These are phyloP conservation scores for Agonopterix subpropinquella DNA, from an alignment of 2,888 invertebrate species.

Conservation along the genomic window DNA sequence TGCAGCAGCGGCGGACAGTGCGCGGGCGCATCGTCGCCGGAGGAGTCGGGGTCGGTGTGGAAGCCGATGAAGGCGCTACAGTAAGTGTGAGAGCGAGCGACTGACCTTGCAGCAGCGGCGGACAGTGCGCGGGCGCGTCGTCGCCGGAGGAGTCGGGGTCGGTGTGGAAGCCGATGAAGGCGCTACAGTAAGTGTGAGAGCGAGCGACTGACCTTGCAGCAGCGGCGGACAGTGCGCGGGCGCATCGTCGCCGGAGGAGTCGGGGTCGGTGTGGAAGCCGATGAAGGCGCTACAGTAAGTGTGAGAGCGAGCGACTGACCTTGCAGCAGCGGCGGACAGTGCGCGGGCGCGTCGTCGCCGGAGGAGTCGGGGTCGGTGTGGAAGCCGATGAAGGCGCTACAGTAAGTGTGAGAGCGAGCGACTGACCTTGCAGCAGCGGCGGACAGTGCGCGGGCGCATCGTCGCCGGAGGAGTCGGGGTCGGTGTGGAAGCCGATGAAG, in stretches of 20 bases:
- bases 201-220: slow-evolving; percentile 41
- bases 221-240: slow-evolving; percentile 60
- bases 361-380: slow-evolving; percentile 82
- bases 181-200: slow-evolving; percentile 43
- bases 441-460: slow-evolving; percentile 57
- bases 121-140: slow-evolving; percentile 53
- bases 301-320: slow-evolving; percentile 23
- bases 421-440: slow-evolving; percentile 58
- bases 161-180: slow-evolving; percentile 90
- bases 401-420: background rate
- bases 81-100: background rate
- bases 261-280: slow-evolving; percentile 84
- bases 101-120: slow-evolving; percentile 61
- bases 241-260: slow-evolving; percentile 76
- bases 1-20: slow-evolving; percentile 63
- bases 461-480: slow-evolving; percentile 79
- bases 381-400: slow-evolving; percentile 88
- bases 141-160: slow-evolving; percentile 79
- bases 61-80: slow-evolving; percentile 88
- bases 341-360: slow-evolving; percentile 59
- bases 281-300: slow-evolving; percentile 80
- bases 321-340: slow-evolving; percentile 62
- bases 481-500: slow-evolving; percentile 89
- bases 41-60: slow-evolving; percentile 81
- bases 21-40: slow-evolving; percentile 65